Evolutionary conservation across 1,140 invertebrate genomes (phyloP).

Genomic region (Zaprionus kolodkinae): DNA sequence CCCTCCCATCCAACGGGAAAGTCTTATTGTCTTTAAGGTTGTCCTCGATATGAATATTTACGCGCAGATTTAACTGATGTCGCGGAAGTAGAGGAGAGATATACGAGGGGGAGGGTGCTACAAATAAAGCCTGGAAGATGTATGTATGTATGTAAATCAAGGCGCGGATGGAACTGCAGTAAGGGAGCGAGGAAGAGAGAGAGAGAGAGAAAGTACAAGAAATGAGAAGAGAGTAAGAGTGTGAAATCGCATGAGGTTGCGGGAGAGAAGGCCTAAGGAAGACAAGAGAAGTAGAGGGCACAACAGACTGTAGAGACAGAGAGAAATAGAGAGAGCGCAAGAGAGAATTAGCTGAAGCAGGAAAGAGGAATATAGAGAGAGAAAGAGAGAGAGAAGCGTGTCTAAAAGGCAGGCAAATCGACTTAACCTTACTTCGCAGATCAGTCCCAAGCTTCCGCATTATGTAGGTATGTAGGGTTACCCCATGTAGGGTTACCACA

Average conservation of each 20-base stretch:
- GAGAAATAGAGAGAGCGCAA: not conserved
- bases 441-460: too few relatives aligned
- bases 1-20: not conserved
- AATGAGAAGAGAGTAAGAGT: too few relatives aligned
- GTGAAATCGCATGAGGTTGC: not conserved
- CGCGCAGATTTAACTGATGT: not conserved
- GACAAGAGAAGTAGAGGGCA: too few relatives aligned
- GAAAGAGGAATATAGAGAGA: not conserved
- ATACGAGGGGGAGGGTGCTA: not conserved
- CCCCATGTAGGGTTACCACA: too few relatives aligned
- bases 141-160: not conserved
- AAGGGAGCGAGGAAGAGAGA: not conserved
- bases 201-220: not conserved
- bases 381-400: too few relatives aligned
- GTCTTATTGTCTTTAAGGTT: slow-evolving; percentile 2
- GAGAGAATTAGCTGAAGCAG: not conserved
- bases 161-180: not conserved
- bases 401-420: too few relatives aligned
- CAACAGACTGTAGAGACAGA: not conserved
- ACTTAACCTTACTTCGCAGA: not conserved
- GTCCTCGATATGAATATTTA: slow-evolving; percentile 4
- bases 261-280: not conserved
- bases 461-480: too few relatives aligned
- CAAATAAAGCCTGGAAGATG: not conserved
- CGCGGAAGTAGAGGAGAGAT: not conserved